phyloP scores from a whole-genome alignment of 2,113 vertebrate species.

The Lichenostomus cassidix region DNA sequence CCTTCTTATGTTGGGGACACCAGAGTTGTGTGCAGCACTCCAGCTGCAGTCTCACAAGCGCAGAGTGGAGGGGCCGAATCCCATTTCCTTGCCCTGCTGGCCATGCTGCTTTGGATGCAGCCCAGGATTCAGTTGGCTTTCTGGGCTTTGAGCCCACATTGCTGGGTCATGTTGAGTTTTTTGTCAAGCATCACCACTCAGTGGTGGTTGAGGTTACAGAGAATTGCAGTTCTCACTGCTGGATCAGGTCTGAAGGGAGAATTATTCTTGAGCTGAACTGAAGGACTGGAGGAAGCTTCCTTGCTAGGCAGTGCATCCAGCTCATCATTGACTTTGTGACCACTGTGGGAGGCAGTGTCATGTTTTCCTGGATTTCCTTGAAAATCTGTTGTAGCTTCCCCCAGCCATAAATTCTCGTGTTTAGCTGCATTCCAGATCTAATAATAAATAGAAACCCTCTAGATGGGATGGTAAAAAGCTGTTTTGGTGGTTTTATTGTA shows the following conservation, averaged over 20 bases:
- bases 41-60: neutral
- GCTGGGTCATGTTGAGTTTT: neutral
- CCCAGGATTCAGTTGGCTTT: neutral
- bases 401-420: neutral
- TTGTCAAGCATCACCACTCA: neutral
- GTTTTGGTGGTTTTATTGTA: neutral
- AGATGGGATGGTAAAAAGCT: neutral
- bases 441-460: neutral
- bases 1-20: neutral
- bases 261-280: neutral
- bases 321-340: neutral
- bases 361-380: slow-evolving; percentile 53
- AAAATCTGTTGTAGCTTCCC: slow-evolving; percentile 19
- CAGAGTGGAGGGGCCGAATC: neutral
- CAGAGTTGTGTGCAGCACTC: neutral
- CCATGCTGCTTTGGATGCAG: neutral
- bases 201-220: neutral
- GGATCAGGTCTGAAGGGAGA: neutral
- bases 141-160: neutral
- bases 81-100: neutral
- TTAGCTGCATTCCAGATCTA: slow-evolving; percentile 42
- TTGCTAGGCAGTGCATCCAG: neutral
- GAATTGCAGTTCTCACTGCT: neutral
- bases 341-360: neutral
- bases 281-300: neutral